A percentile compares a stretch with the other conserved stretches of the same genome.
phyloP scores from a whole-genome alignment of 2,113 vertebrate genomes.

The Tapirus terrestris region DNA sequence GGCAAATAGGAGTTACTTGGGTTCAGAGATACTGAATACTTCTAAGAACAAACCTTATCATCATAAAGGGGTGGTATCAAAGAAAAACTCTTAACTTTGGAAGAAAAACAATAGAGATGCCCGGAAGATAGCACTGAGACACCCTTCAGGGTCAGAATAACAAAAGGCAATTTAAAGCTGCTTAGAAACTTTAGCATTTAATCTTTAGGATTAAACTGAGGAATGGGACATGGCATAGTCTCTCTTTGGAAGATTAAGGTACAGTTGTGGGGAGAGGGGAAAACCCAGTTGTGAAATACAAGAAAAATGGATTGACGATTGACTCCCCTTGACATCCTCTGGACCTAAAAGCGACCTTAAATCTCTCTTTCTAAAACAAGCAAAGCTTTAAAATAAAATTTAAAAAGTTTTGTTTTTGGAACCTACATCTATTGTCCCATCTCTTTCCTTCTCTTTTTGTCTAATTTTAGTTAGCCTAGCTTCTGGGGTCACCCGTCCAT shows the following conservation, averaged over 20 bases:
- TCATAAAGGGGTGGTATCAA: background rate
- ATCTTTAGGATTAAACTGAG: conserved; percentile 15
- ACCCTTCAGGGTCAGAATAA: background rate
- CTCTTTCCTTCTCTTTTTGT: background rate
- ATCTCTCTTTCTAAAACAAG: background rate
- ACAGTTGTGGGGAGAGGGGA: background rate
- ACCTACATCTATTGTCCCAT: background rate
- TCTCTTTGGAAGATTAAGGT: background rate
- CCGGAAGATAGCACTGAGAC: background rate
- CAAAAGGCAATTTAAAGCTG: background rate
- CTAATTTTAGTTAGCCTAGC: background rate
- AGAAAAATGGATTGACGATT: background rate
- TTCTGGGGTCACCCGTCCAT: background rate
- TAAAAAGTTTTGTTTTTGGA: background rate
- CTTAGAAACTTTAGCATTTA: conserved; percentile 3
- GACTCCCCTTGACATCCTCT: background rate
- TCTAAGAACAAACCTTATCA: background rate
- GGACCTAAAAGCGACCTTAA: background rate
- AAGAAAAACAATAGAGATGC: background rate
- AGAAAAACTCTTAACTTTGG: background rate
- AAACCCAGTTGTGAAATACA: background rate
- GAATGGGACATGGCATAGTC: background rate
- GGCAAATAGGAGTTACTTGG: background rate
- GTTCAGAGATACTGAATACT: background rate
- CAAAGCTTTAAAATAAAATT: background rate